Evolutionary conservation across 2,113 vertebrate species (phyloP).

Genomic region (Cichladusa arquata): DNA sequence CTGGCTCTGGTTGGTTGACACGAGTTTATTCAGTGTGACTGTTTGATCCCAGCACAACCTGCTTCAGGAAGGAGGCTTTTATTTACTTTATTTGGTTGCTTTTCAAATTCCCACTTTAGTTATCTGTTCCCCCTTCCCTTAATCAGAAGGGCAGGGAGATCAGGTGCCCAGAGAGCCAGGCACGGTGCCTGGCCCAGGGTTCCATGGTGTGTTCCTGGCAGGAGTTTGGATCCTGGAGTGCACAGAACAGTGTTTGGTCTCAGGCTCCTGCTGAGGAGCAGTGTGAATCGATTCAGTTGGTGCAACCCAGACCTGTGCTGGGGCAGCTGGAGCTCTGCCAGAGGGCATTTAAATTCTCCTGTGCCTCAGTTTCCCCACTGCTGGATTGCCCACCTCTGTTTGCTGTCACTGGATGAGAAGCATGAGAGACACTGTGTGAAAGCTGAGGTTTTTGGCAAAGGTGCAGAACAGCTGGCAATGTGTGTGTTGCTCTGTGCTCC

Average conservation of each 20-base stretch:
- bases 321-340: background rate
- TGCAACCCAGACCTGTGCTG: fast-evolving
- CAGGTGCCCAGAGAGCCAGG: background rate
- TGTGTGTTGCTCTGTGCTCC: background rate
- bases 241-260: background rate
- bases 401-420: background rate
- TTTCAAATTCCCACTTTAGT: background rate
- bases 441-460: background rate
- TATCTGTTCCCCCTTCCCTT: background rate
- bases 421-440: fast-evolving
- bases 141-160: background rate
- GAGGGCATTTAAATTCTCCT: fast-evolving
- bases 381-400: background rate
- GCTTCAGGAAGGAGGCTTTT: background rate
- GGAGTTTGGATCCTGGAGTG: background rate
- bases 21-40: background rate
- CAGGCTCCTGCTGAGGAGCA: background rate
- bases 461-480: background rate
- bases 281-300: fast-evolving
- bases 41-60: background rate
- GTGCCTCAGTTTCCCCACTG: background rate
- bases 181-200: fast-evolving
- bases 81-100: background rate
- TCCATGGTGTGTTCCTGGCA: fast-evolving
- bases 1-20: background rate